Percentiles rank a stretch among this genome's conserved stretches.
These are phyloP conservation scores for Eueides isabella DNA, from an alignment of 1,140 invertebrate species.

Conservation along the genomic window DNA sequence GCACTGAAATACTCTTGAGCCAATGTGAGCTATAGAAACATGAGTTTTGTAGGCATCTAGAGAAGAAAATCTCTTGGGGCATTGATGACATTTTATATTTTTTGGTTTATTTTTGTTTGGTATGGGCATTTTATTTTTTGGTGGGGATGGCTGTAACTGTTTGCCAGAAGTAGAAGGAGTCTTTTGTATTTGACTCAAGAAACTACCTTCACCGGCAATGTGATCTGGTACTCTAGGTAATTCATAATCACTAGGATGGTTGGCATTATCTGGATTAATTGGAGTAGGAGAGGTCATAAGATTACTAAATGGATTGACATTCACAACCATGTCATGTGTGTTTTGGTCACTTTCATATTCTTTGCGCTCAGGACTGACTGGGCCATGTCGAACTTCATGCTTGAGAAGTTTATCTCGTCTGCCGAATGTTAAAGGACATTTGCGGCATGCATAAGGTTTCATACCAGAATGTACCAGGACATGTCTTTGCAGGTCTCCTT, in stretches of 20 bases:
- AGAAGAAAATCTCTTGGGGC: conserved; percentile 81
- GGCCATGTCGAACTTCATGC: conserved; percentile 83
- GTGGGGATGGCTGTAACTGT: conserved; percentile 54
- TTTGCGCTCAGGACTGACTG: conserved; percentile 50
- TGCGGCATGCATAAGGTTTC: conserved; percentile 86
- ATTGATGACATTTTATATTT: conserved; percentile 80
- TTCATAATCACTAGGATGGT: conserved; percentile 62
- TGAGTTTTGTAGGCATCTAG: conserved; percentile 77
- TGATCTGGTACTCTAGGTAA: conserved; percentile 80
- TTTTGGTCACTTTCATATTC: conserved; percentile 60
- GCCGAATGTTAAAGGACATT: conserved; percentile 86
- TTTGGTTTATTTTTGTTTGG: conserved; percentile 69
- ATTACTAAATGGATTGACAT: conserved; percentile 82
- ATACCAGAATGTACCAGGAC: conserved; percentile 87
- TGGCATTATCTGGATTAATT: conserved; percentile 56
- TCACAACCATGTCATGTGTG: conserved; percentile 83
- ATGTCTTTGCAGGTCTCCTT: conserved; percentile 87
- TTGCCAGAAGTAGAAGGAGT: conserved; percentile 57
- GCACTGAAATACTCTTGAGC: conserved; percentile 80
- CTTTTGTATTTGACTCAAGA: conserved; percentile 71
- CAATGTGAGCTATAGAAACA: conserved; percentile 75
- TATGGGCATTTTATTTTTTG: conserved; percentile 56
- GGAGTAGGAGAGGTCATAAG: conserved; percentile 62
- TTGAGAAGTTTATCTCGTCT: conserved; percentile 84
- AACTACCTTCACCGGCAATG: conserved; percentile 80